phyloP scores from a whole-genome alignment of 1,140 invertebrate genomes.

The Drosophila ambigua region DNA sequence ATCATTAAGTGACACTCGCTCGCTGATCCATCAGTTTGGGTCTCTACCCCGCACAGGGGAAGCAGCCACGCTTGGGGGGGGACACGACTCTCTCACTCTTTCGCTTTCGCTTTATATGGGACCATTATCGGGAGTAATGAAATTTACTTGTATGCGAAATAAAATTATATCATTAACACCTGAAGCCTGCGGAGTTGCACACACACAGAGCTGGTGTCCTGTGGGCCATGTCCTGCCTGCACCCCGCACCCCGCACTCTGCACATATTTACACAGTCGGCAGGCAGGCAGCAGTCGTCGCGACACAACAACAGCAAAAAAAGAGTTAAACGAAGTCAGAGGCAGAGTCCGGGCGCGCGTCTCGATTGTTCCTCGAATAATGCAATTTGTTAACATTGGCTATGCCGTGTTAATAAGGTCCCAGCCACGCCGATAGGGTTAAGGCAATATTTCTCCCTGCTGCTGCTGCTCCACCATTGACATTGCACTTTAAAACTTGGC shows the following conservation, averaged over 20 bases:
- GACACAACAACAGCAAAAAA: background rate
- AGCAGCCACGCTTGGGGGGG: slow-evolving; percentile 5
- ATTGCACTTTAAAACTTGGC: slow-evolving; percentile 34
- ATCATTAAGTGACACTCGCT: slow-evolving; percentile 37
- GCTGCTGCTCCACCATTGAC: background rate
- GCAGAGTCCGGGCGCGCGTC: background rate
- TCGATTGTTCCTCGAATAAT: slow-evolving; percentile 72
- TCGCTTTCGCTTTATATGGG: slow-evolving; percentile 17
- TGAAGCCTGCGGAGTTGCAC: slow-evolving; percentile 58
- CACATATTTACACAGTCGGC: slow-evolving; percentile 44
- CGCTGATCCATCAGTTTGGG: background rate
- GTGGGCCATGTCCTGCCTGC: slow-evolving; percentile 26
- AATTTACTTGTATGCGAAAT: slow-evolving; percentile 76
- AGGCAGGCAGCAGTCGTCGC: background rate
- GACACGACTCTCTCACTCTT: slow-evolving; percentile 2
- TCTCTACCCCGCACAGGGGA: no score
- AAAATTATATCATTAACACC: slow-evolving; percentile 79
- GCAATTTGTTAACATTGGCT: slow-evolving; percentile 81
- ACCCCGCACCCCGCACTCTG: slow-evolving; percentile 14
- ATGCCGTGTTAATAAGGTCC: slow-evolving; percentile 69
- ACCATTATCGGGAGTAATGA: slow-evolving; percentile 76
- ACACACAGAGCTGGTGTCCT: background rate
- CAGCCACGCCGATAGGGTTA: slow-evolving; percentile 28
- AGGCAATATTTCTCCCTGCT: slow-evolving; percentile 52
- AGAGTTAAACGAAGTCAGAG: background rate